phyloP scores from a whole-genome alignment of 2,113 vertebrate genomes.

The Hemiprocne comata region DNA sequence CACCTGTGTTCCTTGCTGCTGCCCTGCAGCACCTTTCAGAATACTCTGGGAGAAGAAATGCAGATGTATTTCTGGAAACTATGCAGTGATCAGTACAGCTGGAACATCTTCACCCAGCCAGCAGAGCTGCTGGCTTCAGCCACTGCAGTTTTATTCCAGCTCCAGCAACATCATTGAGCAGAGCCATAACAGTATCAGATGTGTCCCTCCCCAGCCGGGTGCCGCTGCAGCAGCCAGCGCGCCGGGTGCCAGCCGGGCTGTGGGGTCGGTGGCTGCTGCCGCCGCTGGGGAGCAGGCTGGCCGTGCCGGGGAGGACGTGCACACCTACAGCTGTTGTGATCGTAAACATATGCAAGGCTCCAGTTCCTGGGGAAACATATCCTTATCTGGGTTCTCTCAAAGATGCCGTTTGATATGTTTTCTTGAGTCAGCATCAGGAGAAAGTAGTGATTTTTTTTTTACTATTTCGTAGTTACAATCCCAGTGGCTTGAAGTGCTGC shows the following conservation, averaged over 20 bases:
- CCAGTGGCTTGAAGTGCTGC: background rate
- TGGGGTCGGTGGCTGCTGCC: rapidly evolving
- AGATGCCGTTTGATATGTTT: background rate
- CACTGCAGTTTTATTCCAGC: background rate
- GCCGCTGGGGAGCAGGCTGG: background rate
- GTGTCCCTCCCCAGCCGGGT: background rate
- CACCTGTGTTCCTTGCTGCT: background rate
- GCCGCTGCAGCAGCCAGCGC: background rate
- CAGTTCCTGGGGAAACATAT: background rate
- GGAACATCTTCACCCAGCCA: background rate
- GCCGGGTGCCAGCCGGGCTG: background rate
- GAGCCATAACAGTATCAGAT: background rate
- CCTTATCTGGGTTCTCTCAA: background rate
- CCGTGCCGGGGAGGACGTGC: rapidly evolving
- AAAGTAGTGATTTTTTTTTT: background rate
- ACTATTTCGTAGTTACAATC: background rate
- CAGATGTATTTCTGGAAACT: background rate
- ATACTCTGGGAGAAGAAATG: background rate
- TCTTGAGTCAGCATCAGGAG: background rate
- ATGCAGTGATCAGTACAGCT: background rate
- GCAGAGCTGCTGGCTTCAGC: background rate
- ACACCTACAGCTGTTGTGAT: background rate
- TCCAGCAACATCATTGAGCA: background rate
- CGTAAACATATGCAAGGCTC: background rate
- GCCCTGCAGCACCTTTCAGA: background rate